Evolutionary conservation across 2,113 vertebrate species (phyloP).

Genomic region (Nothocercus julius): DNA sequence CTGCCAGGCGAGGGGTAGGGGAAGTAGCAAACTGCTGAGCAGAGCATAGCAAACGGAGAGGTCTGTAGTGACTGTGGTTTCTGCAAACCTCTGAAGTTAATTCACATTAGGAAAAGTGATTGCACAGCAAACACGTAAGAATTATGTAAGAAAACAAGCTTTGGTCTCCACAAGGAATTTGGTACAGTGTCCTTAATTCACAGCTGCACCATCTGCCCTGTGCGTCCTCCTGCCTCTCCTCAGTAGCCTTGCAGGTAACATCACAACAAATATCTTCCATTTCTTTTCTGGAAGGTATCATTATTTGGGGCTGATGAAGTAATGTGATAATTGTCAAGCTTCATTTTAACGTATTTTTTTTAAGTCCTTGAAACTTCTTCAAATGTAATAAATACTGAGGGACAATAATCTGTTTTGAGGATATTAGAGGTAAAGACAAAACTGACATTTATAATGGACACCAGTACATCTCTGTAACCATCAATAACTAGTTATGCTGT

Average conservation of each 20-base stretch:
- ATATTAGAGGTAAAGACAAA: background rate
- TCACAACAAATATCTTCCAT: background rate
- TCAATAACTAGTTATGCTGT: background rate
- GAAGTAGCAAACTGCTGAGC: background rate
- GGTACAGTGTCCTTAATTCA: background rate
- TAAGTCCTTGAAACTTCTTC: background rate
- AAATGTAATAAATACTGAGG: background rate
- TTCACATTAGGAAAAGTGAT: background rate
- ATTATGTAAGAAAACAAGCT: background rate
- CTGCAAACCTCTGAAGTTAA: background rate
- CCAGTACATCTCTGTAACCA: background rate
- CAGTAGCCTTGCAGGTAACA: accelerated
- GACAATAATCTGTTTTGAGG: background rate
- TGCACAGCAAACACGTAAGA: background rate
- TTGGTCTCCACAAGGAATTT: background rate
- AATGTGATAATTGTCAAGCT: background rate
- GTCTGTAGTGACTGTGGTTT: background rate
- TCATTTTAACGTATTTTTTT: background rate
- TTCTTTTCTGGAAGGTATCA: background rate
- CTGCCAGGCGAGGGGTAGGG: background rate
- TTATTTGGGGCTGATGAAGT: background rate
- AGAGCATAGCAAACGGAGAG: background rate
- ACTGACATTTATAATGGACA: background rate
- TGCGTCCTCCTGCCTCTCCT: background rate
- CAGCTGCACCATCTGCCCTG: background rate